Evolutionary conservation across 2,797 vertebrate species (phyloP), one percentile per base, ranked within the genome.

Genomic region (Heliangelus exortis): DNA sequence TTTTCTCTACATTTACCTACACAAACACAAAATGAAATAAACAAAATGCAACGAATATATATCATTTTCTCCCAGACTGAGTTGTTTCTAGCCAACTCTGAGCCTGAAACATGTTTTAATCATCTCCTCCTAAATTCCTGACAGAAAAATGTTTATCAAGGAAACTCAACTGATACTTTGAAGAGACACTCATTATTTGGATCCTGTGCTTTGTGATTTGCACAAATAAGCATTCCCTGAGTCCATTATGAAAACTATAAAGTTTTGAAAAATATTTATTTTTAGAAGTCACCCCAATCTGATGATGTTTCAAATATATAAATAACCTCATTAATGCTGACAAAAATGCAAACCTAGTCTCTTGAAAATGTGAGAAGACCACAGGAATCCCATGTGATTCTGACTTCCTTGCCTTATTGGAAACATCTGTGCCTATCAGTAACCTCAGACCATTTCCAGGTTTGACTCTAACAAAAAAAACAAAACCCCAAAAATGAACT

Each of bases 401-500:
- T 55, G 90, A 71, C 47, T 94, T 84, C 80, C 26, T 75, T 4
- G 33, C 71, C 51, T 97, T 79, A 97, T 93, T 96, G 91, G 92
- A 96, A 97, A 95, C 97, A 97, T 96, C 96, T 97, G 96, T 26
- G 50, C 22, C 84, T 90, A 72, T 20, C 65, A 62, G 95, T 78
- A 92, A 91, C 88, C 93, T 71, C 86, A 62, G 87, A 71, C 66
- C 53, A 10, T 28, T 55, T 45, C 90, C 90, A 77, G 83, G 34
- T 95, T 75, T 63, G 92, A 43, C 54, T 90, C 66, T 66, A 22
- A 17, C 86, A 69, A n/a, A 54, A 62, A 41, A 41, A 39, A 11
- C 39, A 39, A 39, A 41, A 41, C 6, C 13, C 39, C 10, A 39
- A 15, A 88, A 67, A 54, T 59, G n/a, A 84, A 90, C 96, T 97